Evolutionary conservation across 1,140 invertebrate genomes (phyloP), one percentile per base, ranked within the genome.

Genomic region (Zophobas atratus): DNA sequence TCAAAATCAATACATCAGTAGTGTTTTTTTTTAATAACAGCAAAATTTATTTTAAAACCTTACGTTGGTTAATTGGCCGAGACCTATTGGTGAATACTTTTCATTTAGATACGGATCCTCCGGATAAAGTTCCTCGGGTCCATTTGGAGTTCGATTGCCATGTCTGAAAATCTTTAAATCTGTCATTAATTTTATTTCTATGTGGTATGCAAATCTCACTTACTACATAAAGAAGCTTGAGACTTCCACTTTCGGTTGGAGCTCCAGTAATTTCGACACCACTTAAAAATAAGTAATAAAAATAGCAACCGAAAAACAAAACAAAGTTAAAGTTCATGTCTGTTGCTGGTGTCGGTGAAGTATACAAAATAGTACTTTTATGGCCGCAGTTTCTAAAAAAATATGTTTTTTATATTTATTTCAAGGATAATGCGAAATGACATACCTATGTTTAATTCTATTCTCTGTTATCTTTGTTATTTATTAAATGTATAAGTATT

Each of bases 51-150:
- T 33, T 49, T 1, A 32, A 1, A 70, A 76, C 86, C 89, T 90
- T 88, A 94, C 94, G 81, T 92, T 91, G 0, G 94, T 94, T n/a
- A 96, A 85, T 79, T 93, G 90, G 72, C 93, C 93, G 75, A 90
- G 89, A 32, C 94, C 94, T 78, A 89, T 90, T 0, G 93, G 92
- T 86, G 90, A 91, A 81, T 91, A 93, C 1, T 87, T 86, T 1
- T 89, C 82, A 39, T 90, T 87, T 36, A 88, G 85, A 77, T 92
- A 88, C 0, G 90, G 89, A 82, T 94, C 92, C 2, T 87, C 90
- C 0, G 94, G 92, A 84, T 92, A 95, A 60, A 88, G 84, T 87
- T 88, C 77, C 85, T 77, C 56, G 86, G 85, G 34, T 89, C 89
- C 32, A 74, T 92, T 91, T 0, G 94, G 94, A 20, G 93, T 92